phyloP scores from a whole-genome alignment of 1,140 invertebrate genomes.

The Drosophila rufa region DNA sequence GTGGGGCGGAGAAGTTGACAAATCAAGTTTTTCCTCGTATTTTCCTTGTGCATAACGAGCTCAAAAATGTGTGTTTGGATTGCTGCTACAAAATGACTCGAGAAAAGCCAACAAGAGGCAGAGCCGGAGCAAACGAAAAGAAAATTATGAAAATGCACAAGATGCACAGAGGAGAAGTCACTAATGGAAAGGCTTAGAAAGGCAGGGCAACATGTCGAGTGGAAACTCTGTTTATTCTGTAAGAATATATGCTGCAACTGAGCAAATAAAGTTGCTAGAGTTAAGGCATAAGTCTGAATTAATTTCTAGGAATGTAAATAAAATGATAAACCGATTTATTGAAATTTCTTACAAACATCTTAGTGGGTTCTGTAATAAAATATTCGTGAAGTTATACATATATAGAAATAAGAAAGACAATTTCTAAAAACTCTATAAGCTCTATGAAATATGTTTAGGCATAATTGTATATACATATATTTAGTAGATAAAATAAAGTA shows the following conservation, averaged over 20 bases:
- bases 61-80: slow-evolving; percentile 41
- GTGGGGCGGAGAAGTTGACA: slow-evolving; percentile 31
- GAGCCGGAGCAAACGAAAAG: slow-evolving; percentile 22
- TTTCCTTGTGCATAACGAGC: slow-evolving; percentile 55
- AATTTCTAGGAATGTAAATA: not conserved
- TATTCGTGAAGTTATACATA: too few species aligned
- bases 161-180: not conserved
- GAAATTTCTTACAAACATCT: too few species aligned
- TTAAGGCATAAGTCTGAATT: not conserved
- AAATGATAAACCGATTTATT: too few species aligned
- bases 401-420: too few species aligned
- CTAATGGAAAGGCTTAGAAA: slow-evolving; percentile 31
- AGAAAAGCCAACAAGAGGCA: slow-evolving; percentile 26
- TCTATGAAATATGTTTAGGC: too few species aligned
- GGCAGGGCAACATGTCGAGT: slow-evolving; percentile 26
- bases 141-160: slow-evolving; percentile 51
- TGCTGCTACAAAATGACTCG: slow-evolving; percentile 37
- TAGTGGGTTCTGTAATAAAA: too few species aligned
- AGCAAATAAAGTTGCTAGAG: not conserved
- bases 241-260: not conserved
- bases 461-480: too few species aligned
- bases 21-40: slow-evolving; percentile 59
- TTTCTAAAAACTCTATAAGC: too few species aligned
- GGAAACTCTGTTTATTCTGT: slow-evolving; percentile 28
- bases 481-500: too few species aligned